A percentile compares a stretch with the other conserved stretches of the same genome.
phyloP scores from a whole-genome alignment of 2,797 vertebrate species.

The Spea hammondii region DNA sequence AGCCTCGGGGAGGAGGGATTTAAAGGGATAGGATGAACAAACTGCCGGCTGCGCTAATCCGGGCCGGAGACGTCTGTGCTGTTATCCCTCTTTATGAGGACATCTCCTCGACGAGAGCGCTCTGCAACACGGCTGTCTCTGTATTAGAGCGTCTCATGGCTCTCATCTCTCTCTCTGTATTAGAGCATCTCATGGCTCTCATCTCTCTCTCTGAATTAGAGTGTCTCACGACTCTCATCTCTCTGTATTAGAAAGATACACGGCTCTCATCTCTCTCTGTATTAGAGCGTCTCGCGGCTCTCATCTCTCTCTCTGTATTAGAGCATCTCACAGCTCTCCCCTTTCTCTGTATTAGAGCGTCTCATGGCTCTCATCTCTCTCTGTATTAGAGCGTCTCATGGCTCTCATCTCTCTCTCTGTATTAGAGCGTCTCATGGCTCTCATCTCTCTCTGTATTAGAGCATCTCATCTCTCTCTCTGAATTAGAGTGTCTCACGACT shows the following conservation, averaged over 20 bases:
- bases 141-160: background rate
- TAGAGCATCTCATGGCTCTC: background rate
- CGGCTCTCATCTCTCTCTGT: background rate
- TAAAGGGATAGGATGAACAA: constrained; percentile 5
- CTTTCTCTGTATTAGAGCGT: background rate
- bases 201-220: background rate
- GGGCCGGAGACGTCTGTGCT: background rate
- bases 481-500: background rate
- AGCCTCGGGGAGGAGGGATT: constrained; percentile 44
- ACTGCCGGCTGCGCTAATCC: constrained; percentile 17
- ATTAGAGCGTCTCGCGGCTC: background rate
- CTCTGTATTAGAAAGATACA: background rate
- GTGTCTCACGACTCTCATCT: background rate
- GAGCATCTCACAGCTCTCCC: background rate
- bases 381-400: background rate
- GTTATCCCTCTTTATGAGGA: constrained; percentile 16
- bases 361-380: background rate
- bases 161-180: background rate
- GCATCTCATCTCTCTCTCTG: background rate
- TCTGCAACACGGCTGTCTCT: background rate
- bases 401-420: background rate
- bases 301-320: background rate
- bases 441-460: background rate
- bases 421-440: background rate
- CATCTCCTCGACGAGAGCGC: background rate